These are phyloP conservation scores for Eristalinus sepulchralis DNA, from an alignment of 2,888 invertebrate species.

Conservation along the genomic window DNA sequence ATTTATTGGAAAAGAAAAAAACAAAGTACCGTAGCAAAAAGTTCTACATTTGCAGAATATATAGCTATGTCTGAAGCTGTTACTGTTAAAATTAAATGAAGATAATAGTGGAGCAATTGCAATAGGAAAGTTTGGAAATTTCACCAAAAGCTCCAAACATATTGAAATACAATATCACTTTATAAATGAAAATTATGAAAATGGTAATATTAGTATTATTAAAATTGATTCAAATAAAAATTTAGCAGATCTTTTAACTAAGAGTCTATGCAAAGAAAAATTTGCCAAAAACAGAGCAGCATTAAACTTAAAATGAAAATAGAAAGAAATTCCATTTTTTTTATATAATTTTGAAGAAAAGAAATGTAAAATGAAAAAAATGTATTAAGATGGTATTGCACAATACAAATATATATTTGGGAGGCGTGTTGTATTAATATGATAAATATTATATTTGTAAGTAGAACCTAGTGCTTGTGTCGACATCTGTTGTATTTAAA, in stretches of 20 bases:
- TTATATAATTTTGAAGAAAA: too few species aligned
- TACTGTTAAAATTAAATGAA: conserved; percentile 74
- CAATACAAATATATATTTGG: too few species aligned
- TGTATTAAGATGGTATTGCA: too few species aligned
- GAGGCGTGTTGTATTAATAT: too few species aligned
- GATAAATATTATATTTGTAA: background rate
- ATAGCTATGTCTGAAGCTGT: conserved; percentile 73
- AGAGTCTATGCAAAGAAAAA: conserved; percentile 12
- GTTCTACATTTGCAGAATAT: conserved; percentile 74
- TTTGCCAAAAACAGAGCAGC: background rate
- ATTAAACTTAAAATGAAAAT: too few species aligned
- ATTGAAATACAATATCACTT: conserved; percentile 68
- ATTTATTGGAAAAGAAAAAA: conserved; percentile 76
- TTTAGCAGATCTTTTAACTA: conserved; percentile 72
- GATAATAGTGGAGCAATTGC: conserved; percentile 72
- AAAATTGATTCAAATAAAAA: conserved; percentile 73
- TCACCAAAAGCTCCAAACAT: conserved; percentile 33
- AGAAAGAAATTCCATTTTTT: too few species aligned
- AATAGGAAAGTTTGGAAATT: conserved; percentile 48
- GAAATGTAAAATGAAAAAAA: too few species aligned
- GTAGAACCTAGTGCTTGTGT: too few species aligned
- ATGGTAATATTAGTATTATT: too few species aligned
- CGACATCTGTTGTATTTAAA: too few species aligned
- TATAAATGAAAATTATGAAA: too few species aligned
- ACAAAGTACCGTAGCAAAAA: conserved; percentile 75